Evolutionary conservation across 2,888 invertebrate species (phyloP).

Genomic region (Spisula subtruncata): DNA sequence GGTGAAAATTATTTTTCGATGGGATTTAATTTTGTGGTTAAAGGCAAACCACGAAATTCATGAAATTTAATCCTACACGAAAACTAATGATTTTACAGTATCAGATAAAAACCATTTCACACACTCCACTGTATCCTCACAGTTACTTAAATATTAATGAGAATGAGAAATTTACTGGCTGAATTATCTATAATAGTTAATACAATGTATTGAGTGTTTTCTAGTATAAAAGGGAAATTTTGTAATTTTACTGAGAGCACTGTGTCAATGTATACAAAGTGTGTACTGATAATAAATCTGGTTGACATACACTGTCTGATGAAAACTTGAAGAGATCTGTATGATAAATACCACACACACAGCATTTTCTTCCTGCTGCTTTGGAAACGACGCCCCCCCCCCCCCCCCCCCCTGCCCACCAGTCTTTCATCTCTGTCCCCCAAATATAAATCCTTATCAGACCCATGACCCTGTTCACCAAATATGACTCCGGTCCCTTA

Average conservation of each 20-base stretch:
- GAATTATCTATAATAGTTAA: constrained; percentile 22
- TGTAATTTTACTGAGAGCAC: neutral
- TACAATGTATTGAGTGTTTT: constrained; percentile 7
- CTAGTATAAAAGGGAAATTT: neutral
- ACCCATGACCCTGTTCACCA: too few species aligned
- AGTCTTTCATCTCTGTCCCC: too few species aligned
- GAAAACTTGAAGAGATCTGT: neutral
- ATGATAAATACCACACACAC: neutral
- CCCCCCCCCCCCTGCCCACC: too few species aligned
- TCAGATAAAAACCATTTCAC: constrained; percentile 2
- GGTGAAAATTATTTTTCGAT: too few species aligned
- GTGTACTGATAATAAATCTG: neutral
- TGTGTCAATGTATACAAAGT: neutral
- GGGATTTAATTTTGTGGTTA: too few species aligned
- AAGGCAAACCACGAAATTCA: too few species aligned
- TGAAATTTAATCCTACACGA: too few species aligned
- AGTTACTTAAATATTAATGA: constrained; percentile 13
- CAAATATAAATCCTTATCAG: too few species aligned
- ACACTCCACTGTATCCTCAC: neutral
- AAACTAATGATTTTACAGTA: neutral
- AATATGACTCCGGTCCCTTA: too few species aligned
- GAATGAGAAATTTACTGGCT: neutral
- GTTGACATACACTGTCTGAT: constrained; percentile 2
- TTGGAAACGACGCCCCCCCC: neutral
- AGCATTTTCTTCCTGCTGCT: neutral